Conservation (phyloP, 2,113 vertebrate genomes). For the Takifugu bimaculatus region DNA sequence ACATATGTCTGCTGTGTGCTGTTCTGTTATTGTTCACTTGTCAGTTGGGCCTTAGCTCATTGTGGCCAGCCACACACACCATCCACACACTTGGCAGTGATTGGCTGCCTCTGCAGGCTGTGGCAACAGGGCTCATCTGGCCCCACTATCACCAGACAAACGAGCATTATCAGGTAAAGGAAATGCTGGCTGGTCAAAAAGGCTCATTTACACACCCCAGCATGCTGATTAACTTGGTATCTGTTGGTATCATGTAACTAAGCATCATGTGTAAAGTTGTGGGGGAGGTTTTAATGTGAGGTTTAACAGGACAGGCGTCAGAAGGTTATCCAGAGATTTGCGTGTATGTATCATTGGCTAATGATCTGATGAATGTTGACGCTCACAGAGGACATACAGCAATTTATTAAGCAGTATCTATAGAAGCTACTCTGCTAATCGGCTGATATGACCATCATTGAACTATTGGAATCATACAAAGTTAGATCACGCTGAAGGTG, state of each 20-base stretch:
- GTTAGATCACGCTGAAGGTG: slow-evolving; percentile 25
- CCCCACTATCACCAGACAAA: slow-evolving; percentile 24
- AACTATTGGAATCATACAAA: slow-evolving; percentile 9
- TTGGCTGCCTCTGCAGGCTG: slow-evolving; percentile 53
- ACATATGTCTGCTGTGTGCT: slow-evolving; percentile 58
- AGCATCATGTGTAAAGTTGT: neutral
- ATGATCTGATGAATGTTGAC: slow-evolving; percentile 39
- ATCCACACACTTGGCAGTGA: slow-evolving; percentile 53
- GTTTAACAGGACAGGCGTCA: slow-evolving; percentile 18
- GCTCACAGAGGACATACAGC: slow-evolving; percentile 16
- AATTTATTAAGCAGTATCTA: slow-evolving; percentile 30
- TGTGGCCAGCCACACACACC: slow-evolving; percentile 24
- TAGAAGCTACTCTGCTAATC: slow-evolving; percentile 10
- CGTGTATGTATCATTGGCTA: slow-evolving; percentile 31
- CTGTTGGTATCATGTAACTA: slow-evolving; percentile 36
- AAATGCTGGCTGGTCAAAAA: slow-evolving; percentile 48
- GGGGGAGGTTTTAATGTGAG: slow-evolving; percentile 30
- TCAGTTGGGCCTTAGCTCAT: slow-evolving; percentile 62
- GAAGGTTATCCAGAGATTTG: slow-evolving; percentile 54
- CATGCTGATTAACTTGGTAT: slow-evolving; percentile 54
- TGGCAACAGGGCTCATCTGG: slow-evolving; percentile 34
- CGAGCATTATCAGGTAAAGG: slow-evolving; percentile 49
- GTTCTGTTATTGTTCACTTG: slow-evolving; percentile 69
- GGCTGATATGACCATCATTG: slow-evolving; percentile 10
- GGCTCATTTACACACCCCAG: slow-evolving; percentile 28